Evolutionary conservation across 2,113 vertebrate genomes (phyloP).

Genomic region (Aythya baeri): DNA sequence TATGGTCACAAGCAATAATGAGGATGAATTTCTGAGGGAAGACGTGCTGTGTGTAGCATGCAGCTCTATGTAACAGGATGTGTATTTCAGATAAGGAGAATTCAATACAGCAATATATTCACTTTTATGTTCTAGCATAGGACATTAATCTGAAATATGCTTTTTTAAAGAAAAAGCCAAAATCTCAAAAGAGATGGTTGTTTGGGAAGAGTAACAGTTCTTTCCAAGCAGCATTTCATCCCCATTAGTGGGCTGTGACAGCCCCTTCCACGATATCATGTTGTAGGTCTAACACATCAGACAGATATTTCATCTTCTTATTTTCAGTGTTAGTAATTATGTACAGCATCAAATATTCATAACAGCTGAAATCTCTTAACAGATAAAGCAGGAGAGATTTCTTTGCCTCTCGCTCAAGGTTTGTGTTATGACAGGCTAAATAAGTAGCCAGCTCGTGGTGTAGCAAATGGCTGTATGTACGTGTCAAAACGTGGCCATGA

Average conservation of each 20-base stretch:
- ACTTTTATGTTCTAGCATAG: neutral
- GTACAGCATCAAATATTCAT: neutral
- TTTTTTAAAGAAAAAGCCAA: neutral
- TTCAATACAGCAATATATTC: neutral
- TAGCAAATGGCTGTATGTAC: neutral
- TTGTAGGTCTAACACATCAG: neutral
- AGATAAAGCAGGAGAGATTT: neutral
- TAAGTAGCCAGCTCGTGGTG: neutral
- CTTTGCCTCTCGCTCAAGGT: neutral
- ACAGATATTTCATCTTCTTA: neutral
- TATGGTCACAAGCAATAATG: neutral
- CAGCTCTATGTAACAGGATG: neutral
- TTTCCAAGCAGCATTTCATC: neutral
- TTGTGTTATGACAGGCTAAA: constrained; percentile 5
- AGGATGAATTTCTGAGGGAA: neutral
- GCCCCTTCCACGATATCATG: accelerated
- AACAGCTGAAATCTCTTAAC: neutral
- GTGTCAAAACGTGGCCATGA: neutral
- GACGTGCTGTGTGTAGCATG: neutral
- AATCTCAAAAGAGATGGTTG: neutral
- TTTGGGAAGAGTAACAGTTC: neutral
- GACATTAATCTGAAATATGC: neutral
- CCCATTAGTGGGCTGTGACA: neutral
- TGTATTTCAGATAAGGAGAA: neutral
- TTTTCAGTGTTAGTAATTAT: neutral